Percentiles rank a stretch among this genome's conserved stretches.
These are phyloP conservation scores for Lasioglossum marginatum DNA, from an alignment of 2,888 invertebrate genomes.

Conservation along the genomic window DNA sequence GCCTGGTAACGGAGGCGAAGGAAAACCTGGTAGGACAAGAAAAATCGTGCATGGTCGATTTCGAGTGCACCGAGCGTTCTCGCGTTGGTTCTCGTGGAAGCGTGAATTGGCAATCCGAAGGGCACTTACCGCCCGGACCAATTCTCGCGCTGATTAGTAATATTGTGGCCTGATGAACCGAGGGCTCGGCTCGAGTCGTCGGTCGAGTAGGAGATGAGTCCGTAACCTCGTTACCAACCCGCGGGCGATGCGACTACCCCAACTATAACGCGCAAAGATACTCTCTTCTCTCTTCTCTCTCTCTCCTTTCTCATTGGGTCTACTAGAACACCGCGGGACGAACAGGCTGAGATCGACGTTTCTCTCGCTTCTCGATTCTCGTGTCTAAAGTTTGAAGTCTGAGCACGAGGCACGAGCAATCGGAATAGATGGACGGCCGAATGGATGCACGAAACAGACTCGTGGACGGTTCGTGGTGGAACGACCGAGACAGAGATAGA, in stretches of 20 bases:
- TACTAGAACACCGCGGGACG: slow-evolving; percentile 16
- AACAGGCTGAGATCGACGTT: slow-evolving; percentile 27
- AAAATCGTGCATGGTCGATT: not conserved
- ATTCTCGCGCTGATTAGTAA: slow-evolving; percentile 83
- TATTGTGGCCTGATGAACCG: slow-evolving; percentile 84
- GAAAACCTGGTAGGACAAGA: not conserved
- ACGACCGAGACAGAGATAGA: not conserved
- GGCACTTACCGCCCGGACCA: slow-evolving; percentile 80
- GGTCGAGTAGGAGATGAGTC: slow-evolving; percentile 82
- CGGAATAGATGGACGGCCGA: slow-evolving; percentile 33
- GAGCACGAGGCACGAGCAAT: slow-evolving; percentile 4
- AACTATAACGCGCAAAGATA: slow-evolving; percentile 67
- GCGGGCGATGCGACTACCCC: slow-evolving; percentile 77
- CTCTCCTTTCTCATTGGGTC: not conserved
- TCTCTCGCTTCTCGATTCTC: not conserved
- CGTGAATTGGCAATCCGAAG: slow-evolving; percentile 82
- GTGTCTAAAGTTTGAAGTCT: not conserved
- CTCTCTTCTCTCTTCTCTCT: not conserved
- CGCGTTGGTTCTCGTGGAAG: slow-evolving; percentile 59
- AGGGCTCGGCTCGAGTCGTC: slow-evolving; percentile 77
- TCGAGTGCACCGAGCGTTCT: slow-evolving; percentile 38
- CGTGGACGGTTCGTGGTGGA: slow-evolving; percentile 1
- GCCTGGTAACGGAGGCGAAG: not conserved
- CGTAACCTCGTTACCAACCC: slow-evolving; percentile 82
- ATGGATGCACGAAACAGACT: slow-evolving; percentile 35